phyloP scores from a whole-genome alignment of 2,888 invertebrate species.

The Dryobota labecula region DNA sequence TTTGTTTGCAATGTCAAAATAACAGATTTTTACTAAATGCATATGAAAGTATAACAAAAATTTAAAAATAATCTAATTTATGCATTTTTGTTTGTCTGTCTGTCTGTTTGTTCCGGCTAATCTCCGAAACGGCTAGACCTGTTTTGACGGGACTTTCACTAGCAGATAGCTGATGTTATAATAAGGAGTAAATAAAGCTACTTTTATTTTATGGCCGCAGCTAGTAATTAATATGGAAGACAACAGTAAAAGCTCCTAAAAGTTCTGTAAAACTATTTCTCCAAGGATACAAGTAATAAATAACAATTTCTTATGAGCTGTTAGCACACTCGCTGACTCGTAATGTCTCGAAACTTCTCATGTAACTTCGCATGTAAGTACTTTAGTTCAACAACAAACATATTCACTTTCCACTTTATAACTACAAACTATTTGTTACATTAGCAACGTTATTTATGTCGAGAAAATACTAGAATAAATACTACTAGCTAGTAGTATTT shows the following conservation, averaged over 20 bases:
- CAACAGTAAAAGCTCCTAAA: not conserved
- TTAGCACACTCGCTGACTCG: conserved; percentile 25
- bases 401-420: conserved; percentile 35
- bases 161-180: too few species aligned
- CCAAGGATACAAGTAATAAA: conserved; percentile 23
- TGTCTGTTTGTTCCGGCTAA: too few species aligned
- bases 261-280: conserved; percentile 3
- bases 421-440: conserved; percentile 23
- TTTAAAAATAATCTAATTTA: too few species aligned
- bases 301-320: conserved; percentile 37
- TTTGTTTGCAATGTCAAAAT: too few species aligned
- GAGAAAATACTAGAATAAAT: not conserved
- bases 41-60: too few species aligned
- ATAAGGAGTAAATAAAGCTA: too few species aligned
- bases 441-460: conserved; percentile 16
- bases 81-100: too few species aligned
- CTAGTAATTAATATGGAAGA: conserved; percentile 9
- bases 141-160: too few species aligned
- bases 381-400: conserved; percentile 46
- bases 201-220: too few species aligned
- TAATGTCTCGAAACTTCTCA: conserved; percentile 36
- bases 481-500: too few species aligned
- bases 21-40: too few species aligned
- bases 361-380: conserved; percentile 32
- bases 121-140: too few species aligned